Base-by-base conservation (phyloP, 2,113 vertebrate species). In the Zosterops japonicus region DNA sequence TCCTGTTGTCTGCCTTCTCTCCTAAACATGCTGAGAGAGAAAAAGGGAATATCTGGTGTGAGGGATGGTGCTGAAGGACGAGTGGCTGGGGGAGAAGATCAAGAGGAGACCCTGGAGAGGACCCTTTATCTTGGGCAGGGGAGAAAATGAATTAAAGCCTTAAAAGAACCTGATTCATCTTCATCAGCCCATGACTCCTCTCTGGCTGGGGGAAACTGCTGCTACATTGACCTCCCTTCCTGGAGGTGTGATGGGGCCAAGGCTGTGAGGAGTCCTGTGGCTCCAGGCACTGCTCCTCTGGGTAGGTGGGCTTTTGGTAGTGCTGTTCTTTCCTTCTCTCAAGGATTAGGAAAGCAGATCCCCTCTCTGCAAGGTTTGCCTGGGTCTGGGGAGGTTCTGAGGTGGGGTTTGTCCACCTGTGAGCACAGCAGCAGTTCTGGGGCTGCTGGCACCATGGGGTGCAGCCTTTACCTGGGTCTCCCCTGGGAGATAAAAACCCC, bases 281-380 rank as follows among this genome's bases (percentile, higher is more conserved):
- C 55, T 67, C 31, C 70, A 56, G 84, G 59, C 35, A 2, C 55
- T 41, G 2, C 35, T 44, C 14, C 60, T 56, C 42, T 15, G 17
- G 6, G 6, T 3, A 6, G 0, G 2, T 11, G 17, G 5, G 31
- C 29, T 24, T 31, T 39, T 12, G 44, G n/a, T 22, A 28, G 52
- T 35, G 71, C 28, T 0, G 1, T 1, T 44, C 75, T 63, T 25
- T 11, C 8, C 28, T 49, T 60, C 23, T 33, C 22, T 69, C 9
- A 4, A 60, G 41, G 31, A 5, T 8, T 41, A 28, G 49, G 41
- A 39, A 33, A 65, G 41, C 36, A 41, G 33, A 12, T 77, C 12
- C 23, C 11, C 12, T 47, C 31, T n/a, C 50, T 50, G 39, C 6
- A 28, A 57, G 56, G 31, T 61, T 44, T 53, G 19, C 39, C 33